phyloP scores from a whole-genome alignment of 1,140 invertebrate species.

The Zophobas morio region DNA sequence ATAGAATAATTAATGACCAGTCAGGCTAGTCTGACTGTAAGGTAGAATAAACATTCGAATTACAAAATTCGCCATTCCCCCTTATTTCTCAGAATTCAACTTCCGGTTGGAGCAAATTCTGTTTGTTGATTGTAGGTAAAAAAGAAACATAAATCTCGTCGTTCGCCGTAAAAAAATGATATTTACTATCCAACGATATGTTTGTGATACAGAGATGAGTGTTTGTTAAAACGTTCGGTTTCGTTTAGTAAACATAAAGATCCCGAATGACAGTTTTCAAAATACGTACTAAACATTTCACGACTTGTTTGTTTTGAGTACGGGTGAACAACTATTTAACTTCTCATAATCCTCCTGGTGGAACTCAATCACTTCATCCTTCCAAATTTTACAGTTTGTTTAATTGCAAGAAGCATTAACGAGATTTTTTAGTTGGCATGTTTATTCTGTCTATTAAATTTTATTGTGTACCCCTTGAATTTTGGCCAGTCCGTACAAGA shows the following conservation, averaged over 20 bases:
- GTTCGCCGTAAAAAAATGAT: constrained; percentile 56
- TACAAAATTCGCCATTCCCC: no score
- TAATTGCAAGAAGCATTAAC: constrained; percentile 54
- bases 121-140: neutral
- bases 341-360: constrained; percentile 53
- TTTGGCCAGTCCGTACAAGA: constrained; percentile 36
- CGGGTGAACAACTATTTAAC: constrained; percentile 55
- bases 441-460: constrained; percentile 57
- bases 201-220: constrained; percentile 63
- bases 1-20: constrained; percentile 27
- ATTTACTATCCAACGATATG: constrained; percentile 63
- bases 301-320: constrained; percentile 62
- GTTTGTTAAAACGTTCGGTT: constrained; percentile 62
- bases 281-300: constrained; percentile 63
- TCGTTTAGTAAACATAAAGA: constrained; percentile 65
- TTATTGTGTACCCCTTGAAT: constrained; percentile 50
- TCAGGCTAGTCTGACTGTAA: neutral
- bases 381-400: constrained; percentile 49
- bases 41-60: neutral
- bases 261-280: constrained; percentile 65
- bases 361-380: constrained; percentile 47
- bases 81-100: neutral
- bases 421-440: constrained; percentile 50
- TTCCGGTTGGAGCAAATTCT: neutral
- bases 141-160: constrained; percentile 29